A percentile compares a stretch with the other conserved stretches of the same genome.
Evolutionary conservation across 2,113 vertebrate genomes (phyloP).

Genomic region (Nibea coibor): DNA sequence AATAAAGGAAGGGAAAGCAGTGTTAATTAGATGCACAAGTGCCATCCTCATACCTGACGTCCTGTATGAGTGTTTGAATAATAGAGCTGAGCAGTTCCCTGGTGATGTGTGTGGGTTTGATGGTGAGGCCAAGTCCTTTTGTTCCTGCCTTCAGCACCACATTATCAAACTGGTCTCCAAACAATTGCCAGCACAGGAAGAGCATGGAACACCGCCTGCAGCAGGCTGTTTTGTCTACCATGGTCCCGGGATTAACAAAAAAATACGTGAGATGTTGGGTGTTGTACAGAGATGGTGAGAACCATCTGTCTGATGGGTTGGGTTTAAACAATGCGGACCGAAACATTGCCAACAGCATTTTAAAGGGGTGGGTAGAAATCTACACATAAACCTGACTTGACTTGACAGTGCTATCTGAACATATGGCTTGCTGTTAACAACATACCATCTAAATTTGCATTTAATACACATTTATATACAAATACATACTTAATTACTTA

Average conservation of each 20-base stretch:
- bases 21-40: not conserved
- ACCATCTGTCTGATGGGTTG: not conserved
- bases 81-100: conserved; percentile 67
- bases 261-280: not conserved
- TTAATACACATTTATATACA: too few relatives aligned
- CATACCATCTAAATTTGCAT: not conserved
- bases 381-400: too few relatives aligned
- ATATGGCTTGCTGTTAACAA: too few relatives aligned
- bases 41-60: conserved; percentile 72
- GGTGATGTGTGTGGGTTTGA: conserved; percentile 70
- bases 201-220: conserved; percentile 82
- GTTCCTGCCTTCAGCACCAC: conserved; percentile 69
- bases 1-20: not conserved
- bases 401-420: too few relatives aligned
- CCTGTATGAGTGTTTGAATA: conserved; percentile 74
- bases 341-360: too few relatives aligned
- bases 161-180: conserved; percentile 84
- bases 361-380: too few relatives aligned
- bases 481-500: too few relatives aligned
- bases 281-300: not conserved
- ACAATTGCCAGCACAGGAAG: conserved; percentile 84
- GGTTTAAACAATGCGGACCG: too few relatives aligned
- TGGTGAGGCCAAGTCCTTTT: conserved; percentile 76
- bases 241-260: conserved; percentile 67
- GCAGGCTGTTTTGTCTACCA: conserved; percentile 83